Percentiles rank a stretch among this genome's conserved stretches.
Evolutionary conservation across 2,797 vertebrate species (phyloP).

Genomic region (Lithobates pipiens): DNA sequence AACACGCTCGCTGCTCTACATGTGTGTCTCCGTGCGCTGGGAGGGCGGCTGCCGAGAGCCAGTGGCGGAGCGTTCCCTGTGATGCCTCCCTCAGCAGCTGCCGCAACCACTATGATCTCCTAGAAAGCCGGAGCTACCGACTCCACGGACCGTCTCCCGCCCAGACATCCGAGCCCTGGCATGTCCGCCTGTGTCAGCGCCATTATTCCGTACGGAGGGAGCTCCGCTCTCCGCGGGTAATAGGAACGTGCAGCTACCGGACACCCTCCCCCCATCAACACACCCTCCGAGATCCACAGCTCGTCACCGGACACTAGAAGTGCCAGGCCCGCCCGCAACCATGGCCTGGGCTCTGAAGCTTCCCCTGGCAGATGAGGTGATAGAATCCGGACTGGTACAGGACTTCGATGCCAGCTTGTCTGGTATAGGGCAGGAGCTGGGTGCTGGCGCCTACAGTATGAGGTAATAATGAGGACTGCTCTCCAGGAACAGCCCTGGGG

Average conservation of each 20-base stretch:
- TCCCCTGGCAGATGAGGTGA: conserved; percentile 95
- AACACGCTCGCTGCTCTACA: background rate
- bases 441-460: conserved; percentile 97
- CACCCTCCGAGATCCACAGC: background rate
- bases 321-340: background rate
- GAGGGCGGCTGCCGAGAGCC: background rate
- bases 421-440: conserved; percentile 96
- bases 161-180: background rate
- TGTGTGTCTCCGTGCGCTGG: background rate
- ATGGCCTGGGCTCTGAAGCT: conserved; percentile 98
- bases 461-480: conserved; percentile 77
- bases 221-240: background rate
- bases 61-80: conserved; percentile 10
- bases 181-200: conserved; percentile 5
- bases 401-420: conserved; percentile 98
- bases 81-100: background rate
- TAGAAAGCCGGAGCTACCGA: background rate
- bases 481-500: no score
- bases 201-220: background rate
- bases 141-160: background rate
- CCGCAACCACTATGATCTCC: conserved; percentile 24
- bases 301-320: background rate
- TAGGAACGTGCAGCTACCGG: background rate
- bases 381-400: conserved; percentile 95
- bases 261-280: background rate